Evolutionary conservation across 2,797 vertebrate species (phyloP).

Genomic region (Xerus rutilus): DNA sequence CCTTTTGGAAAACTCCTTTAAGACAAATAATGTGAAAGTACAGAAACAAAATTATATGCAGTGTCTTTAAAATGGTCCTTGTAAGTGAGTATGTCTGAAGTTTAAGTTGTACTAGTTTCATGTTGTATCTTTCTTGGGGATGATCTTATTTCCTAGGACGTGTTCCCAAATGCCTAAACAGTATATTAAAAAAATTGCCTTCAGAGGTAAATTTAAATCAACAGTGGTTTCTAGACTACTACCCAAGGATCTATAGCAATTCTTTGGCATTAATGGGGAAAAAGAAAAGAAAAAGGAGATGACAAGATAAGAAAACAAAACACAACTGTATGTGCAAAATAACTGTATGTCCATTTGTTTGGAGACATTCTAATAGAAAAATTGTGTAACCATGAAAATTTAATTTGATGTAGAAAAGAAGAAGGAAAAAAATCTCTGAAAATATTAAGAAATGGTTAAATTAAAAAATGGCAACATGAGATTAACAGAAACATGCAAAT

Average conservation of each 20-base stretch:
- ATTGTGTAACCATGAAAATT: background rate
- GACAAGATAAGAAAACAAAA: background rate
- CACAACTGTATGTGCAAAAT: background rate
- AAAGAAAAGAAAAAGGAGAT: background rate
- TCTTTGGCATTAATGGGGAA: background rate
- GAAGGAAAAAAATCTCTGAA: background rate
- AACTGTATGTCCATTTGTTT: background rate
- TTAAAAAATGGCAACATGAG: background rate
- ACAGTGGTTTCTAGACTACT: background rate
- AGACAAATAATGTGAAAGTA: background rate
- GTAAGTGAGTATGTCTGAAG: background rate
- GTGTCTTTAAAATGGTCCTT: background rate
- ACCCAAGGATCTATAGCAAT: background rate
- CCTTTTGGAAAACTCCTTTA: background rate
- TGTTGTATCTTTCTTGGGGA: background rate
- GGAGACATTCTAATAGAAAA: background rate
- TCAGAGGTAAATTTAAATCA: background rate
- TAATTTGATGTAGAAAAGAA: background rate
- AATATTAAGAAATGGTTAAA: constrained; percentile 10
- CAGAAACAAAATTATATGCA: background rate
- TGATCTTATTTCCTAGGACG: background rate
- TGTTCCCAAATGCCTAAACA: background rate
- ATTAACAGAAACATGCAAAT: background rate
- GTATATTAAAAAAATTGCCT: background rate
- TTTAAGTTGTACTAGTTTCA: background rate